These are phyloP conservation scores for Reticulitermes speratus DNA, from an alignment of 1,140 invertebrate species.

Conservation along the genomic window DNA sequence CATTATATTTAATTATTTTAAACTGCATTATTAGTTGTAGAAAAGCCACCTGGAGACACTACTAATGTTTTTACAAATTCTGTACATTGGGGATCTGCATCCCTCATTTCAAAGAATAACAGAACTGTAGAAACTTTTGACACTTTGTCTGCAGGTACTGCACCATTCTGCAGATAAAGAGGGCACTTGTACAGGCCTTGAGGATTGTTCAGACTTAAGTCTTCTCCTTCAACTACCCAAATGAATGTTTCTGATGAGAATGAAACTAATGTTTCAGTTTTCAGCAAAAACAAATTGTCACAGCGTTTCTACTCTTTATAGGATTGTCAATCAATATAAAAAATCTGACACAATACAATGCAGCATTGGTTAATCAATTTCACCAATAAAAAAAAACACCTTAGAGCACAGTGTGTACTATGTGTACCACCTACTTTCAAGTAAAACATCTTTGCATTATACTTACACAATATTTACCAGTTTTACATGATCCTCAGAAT, in stretches of 20 bases:
- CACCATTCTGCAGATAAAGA: not conserved
- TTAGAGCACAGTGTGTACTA: no score
- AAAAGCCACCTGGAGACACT: not conserved
- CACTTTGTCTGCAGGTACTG: constrained; percentile 6
- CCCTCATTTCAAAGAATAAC: not conserved
- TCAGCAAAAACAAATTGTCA: not conserved
- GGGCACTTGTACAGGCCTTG: not conserved
- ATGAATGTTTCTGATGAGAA: not conserved
- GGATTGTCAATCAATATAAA: no score
- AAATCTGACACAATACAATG: no score
- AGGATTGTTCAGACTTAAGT: not conserved
- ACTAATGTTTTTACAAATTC: not conserved
- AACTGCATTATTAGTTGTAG: constrained; percentile 9
- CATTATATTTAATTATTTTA: constrained; percentile 6
- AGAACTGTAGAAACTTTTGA: not conserved
- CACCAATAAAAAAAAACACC: no score
- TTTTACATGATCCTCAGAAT: no score
- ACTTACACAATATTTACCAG: no score
- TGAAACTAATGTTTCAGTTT: not conserved
- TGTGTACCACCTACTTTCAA: no score
- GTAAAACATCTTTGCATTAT: no score
- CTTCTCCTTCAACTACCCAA: not conserved
- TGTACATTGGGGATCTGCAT: not conserved
- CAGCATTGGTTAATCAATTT: no score
- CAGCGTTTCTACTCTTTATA: no score